Evolutionary conservation across 2,888 invertebrate genomes (phyloP).

Genomic region (Bombylius major): DNA sequence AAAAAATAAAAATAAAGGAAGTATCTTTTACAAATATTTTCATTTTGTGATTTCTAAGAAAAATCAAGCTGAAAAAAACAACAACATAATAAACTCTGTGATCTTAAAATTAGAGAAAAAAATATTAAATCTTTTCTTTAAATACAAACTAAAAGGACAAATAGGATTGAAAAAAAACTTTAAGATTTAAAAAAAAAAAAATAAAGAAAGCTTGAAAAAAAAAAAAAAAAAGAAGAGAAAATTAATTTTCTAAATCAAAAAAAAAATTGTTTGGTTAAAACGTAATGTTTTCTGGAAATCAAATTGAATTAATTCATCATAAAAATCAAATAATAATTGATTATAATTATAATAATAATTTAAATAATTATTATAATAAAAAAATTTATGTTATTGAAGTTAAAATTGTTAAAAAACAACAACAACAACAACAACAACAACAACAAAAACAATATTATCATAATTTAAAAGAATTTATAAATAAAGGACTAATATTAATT

Average conservation of each 20-base stretch:
- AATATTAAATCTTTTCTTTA: too few relatives aligned
- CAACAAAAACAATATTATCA: background rate
- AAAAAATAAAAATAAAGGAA: too few relatives aligned
- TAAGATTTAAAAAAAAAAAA: background rate
- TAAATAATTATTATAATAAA: background rate
- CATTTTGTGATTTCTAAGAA: too few relatives aligned
- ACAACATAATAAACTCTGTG: too few relatives aligned
- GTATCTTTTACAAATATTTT: too few relatives aligned
- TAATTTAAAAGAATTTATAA: background rate
- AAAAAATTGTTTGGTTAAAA: slow-evolving; percentile 1
- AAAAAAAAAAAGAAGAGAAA: background rate
- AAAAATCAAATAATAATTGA: background rate
- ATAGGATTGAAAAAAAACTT: background rate
- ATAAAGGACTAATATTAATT: background rate
- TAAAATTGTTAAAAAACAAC: background rate
- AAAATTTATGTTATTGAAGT: background rate
- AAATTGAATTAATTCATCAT: background rate
- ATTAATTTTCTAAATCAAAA: background rate
- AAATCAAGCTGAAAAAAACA: too few relatives aligned
- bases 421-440: background rate
- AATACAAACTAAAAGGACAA: background rate
- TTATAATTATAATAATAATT: background rate
- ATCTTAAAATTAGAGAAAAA: too few relatives aligned
- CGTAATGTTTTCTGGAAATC: slow-evolving; percentile 9
- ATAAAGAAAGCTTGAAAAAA: background rate